Conservation (phyloP, 2,888 invertebrate genomes). For the Synanthedon vespiformis region DNA sequence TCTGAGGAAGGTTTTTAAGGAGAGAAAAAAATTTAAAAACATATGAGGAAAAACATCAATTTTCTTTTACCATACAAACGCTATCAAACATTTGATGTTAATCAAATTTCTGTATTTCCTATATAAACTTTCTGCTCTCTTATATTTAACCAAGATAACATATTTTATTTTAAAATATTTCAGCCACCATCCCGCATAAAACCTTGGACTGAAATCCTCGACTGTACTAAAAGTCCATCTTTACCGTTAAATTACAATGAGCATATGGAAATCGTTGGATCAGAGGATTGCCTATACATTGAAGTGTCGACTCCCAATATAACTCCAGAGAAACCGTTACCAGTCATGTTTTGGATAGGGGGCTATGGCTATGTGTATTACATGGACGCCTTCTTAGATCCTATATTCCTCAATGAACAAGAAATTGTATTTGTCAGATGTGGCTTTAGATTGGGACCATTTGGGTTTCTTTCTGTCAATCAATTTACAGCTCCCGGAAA, state of each 20-base stretch:
- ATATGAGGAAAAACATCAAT: too few relatives aligned
- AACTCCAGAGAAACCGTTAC: constrained; percentile 36
- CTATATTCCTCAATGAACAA: constrained; percentile 38
- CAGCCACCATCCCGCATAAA: constrained; percentile 42
- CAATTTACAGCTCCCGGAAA: constrained; percentile 58
- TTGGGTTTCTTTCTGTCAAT: constrained; percentile 57
- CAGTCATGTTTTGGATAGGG: constrained; percentile 67
- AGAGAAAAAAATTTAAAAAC: too few relatives aligned
- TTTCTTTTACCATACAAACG: too few relatives aligned
- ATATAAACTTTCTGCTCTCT: too few relatives aligned
- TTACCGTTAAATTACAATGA: constrained; percentile 13
- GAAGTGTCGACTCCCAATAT: constrained; percentile 43
- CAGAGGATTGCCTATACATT: constrained; percentile 60
- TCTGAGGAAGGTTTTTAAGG: too few relatives aligned
- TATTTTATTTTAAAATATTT: constrained; percentile 5
- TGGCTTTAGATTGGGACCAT: constrained; percentile 53
- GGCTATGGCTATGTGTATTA: constrained; percentile 35
- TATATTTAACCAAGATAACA: too few relatives aligned
- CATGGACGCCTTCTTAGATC: constrained; percentile 39
- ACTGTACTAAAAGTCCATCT: constrained; percentile 39
- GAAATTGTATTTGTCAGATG: constrained; percentile 51
- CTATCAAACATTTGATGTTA: too few relatives aligned
- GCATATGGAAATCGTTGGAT: constrained; percentile 20
- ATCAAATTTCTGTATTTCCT: too few relatives aligned
- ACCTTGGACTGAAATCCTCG: constrained; percentile 34